phyloP scores from a whole-genome alignment of 2,797 vertebrate genomes.

The Crenuchus spilurus region DNA sequence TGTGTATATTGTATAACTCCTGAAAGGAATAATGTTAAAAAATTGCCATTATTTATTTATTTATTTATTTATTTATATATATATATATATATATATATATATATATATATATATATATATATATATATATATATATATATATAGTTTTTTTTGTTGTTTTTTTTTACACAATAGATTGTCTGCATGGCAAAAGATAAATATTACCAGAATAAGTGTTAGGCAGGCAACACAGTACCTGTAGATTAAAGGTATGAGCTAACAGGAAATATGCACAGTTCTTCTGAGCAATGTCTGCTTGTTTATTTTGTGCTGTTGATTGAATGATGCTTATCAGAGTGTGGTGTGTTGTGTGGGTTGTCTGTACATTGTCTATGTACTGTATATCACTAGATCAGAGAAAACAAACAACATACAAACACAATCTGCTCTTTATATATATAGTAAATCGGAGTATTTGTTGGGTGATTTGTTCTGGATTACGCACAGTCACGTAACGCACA shows the following conservation, averaged over 20 bases:
- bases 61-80: too few species aligned
- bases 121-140: too few species aligned
- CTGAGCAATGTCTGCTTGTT: too few species aligned
- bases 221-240: not conserved
- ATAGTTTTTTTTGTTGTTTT: too few species aligned
- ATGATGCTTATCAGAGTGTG: not conserved
- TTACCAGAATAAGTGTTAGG: not conserved
- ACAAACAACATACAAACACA: too few species aligned
- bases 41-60: constrained; percentile 74
- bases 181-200: constrained; percentile 36
- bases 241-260: not conserved
- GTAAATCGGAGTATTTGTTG: not conserved
- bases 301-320: not conserved
- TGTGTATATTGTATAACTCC: constrained; percentile 49
- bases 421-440: too few species aligned
- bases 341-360: too few species aligned
- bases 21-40: constrained; percentile 64
- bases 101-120: too few species aligned
- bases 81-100: too few species aligned
- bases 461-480: not conserved
- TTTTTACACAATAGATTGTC: too few species aligned
- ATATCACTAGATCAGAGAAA: too few species aligned
- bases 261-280: not conserved
- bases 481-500: not conserved
- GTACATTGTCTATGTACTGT: too few species aligned